Evolutionary conservation across 2,797 vertebrate genomes (phyloP), one percentile per base, ranked within the genome.

Genomic region (Heteromormyrus szaboi): DNA sequence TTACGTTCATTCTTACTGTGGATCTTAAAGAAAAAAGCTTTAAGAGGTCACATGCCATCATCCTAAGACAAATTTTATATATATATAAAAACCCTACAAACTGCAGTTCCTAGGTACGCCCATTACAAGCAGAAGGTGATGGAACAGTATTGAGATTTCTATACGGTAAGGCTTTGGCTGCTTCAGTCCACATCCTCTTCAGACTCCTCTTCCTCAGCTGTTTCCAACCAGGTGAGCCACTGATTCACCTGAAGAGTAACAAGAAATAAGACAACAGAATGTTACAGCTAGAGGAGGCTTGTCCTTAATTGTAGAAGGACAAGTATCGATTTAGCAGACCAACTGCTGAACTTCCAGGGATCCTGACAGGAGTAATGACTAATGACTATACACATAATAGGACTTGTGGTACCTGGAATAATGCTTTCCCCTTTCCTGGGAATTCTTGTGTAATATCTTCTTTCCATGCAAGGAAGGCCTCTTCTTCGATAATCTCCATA

Each of bases 401-500:
- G 54, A 54, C 19, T 6, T 9, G 8, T 85, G 76, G 92, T 95
- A 98, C 98, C 98, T 99, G 98, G 96, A 99, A 99, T 95, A 99
- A 97, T 94, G 98, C 97, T 97, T 99, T 99, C 95, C 98, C 98
- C 95, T 99, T 99, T 93, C 98, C 98, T 93, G 98, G 98, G 96
- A 99, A 99, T 94, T 99, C 98, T 96, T 99, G 98, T 91, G 97
- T 97, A 90, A 99, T 98, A 92, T 99, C 98, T 97, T 99, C 98
- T 97, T 99, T 99, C 98, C 98, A 99, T 88, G 98, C 97, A 90
- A 99, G 96, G 93, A 99, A 99, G 94, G 98, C 98, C 96, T 99
- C 98, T 96, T 99, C 98, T 96, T 99, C 98, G 92, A 99, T 97
- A 93, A 99, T 99, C 95, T 99, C 98, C 98, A 99, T 98, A 90